Base-by-base conservation (phyloP, 2,113 vertebrate genomes). In the Psilopsiagon aymara region DNA sequence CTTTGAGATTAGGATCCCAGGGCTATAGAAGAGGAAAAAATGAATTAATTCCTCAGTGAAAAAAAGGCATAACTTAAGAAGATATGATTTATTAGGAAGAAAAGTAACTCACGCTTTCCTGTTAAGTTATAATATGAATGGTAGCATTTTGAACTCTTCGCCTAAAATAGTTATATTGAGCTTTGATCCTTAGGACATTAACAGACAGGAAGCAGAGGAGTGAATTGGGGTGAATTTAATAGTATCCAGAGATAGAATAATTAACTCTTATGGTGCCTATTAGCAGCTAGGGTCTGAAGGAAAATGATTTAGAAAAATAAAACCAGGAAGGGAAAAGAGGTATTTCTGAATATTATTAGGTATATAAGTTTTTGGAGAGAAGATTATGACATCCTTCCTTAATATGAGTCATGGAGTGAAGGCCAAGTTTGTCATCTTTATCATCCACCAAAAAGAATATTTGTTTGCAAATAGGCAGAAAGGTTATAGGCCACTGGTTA, bases 221-320 rank as follows among this genome's bases (percentile, higher is more conserved):
- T 52, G 57, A 97, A 96, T 91, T 95, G 86, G 92, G 69, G 69
- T 93, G 76, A 93, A 94, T 94, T 86, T 94, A 97, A 95, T 91
- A 49, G 77, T 84, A 94, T 91, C 95, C 86, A 96, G 95, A 93
- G 90, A 93, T 82, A 92, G 77, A 89, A 93, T 88, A 92, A 93
- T 94, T 95, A 92, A 91, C 52, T 91, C 86, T 92, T 94, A 52
- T 66, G 55, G 73, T 91, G 71, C 88, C 69, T 92, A 84, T 88
- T 87, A 90, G 77, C 62, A 96, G 57, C 37, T 62, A 84, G 33
- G 6, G 10, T 47, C 60, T 81, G 77, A 79, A 94, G 35, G 6
- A 68, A 92, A 86, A 92, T 16, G 24, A 31, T 84, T 83, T 81
- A 59, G 41, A 44, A 88, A 93, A 88, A 70, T 55, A 55, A 88